Conservation (phyloP, 2,113 vertebrate genomes). For the Gallinago media region DNA sequence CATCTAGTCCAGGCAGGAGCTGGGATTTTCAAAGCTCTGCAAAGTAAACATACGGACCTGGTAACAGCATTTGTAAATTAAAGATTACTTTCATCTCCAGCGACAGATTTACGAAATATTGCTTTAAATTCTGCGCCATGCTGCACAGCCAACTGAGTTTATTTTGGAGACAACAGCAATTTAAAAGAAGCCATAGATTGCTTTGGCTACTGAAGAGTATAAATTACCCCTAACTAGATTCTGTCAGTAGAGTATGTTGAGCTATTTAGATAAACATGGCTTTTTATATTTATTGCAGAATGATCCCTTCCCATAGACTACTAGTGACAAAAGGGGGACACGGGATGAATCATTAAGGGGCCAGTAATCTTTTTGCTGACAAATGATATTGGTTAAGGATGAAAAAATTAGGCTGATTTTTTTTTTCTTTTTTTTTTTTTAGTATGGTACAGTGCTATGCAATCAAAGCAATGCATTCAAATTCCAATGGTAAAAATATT, state of each 20-base stretch:
- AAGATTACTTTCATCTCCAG: conserved; percentile 75
- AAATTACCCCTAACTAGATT: conserved; percentile 75
- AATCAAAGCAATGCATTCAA: conserved; percentile 44
- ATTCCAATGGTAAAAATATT: conserved; percentile 36
- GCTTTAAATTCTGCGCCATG: conserved; percentile 72
- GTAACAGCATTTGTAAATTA: conserved; percentile 75
- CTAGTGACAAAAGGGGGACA: conserved; percentile 9
- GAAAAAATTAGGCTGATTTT: conserved; percentile 21
- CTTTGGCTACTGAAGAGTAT: conserved; percentile 66
- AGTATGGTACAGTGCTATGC: conserved; percentile 21
- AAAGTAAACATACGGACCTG: conserved; percentile 49
- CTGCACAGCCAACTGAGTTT: conserved; percentile 75
- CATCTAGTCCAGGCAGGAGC: not conserved
- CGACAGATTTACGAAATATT: conserved; percentile 78
- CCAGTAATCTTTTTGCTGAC: conserved; percentile 60
- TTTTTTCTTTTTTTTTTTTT: conserved; percentile 40
- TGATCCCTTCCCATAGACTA: conserved; percentile 57
- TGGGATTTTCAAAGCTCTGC: conserved; percentile 55
- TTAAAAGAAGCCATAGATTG: conserved; percentile 73
- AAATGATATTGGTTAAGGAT: conserved; percentile 18
- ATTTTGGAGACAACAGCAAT: conserved; percentile 79
- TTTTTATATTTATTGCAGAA: conserved; percentile 77
- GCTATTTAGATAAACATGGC: conserved; percentile 74
- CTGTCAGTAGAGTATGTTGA: conserved; percentile 66
- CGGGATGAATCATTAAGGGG: conserved; percentile 59